phyloP scores from a whole-genome alignment of 1,140 invertebrate species.

The Arctopsyche grandis region DNA sequence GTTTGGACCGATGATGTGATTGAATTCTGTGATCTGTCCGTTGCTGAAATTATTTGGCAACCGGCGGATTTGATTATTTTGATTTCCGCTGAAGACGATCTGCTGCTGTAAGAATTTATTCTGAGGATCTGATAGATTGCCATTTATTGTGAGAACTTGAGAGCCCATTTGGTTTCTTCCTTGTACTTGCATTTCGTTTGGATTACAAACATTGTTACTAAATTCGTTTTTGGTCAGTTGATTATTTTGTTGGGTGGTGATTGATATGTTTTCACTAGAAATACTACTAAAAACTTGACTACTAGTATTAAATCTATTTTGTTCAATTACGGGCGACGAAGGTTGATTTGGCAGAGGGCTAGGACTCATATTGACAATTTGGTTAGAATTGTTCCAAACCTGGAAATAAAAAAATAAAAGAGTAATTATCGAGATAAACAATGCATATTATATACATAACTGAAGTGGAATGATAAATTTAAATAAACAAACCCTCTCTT shows the following conservation, averaged over 20 bases:
- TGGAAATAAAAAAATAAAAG: slow-evolving; percentile 41
- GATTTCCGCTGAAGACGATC: slow-evolving; percentile 45
- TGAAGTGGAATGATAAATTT: slow-evolving; percentile 2
- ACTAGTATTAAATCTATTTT: slow-evolving; percentile 41
- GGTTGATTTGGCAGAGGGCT: slow-evolving; percentile 44
- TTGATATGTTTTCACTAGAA: slow-evolving; percentile 38
- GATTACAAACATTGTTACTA: slow-evolving; percentile 13
- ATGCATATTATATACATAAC: slow-evolving; percentile 28
- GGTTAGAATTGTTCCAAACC: slow-evolving; percentile 50
- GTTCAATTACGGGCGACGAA: slow-evolving; percentile 36
- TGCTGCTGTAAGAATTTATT: slow-evolving; percentile 47
- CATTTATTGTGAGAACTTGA: slow-evolving; percentile 49
- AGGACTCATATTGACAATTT: slow-evolving; percentile 22
- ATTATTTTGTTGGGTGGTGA: slow-evolving; percentile 33
- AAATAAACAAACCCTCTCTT: slow-evolving; percentile 36
- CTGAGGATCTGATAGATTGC: slow-evolving; percentile 40
- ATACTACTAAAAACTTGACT: slow-evolving; percentile 36
- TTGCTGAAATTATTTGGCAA: slow-evolving; percentile 1
- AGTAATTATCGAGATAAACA: background rate
- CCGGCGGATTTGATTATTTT: slow-evolving; percentile 25
- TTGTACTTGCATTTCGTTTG: slow-evolving; percentile 39
- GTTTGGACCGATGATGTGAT: slow-evolving; percentile 67
- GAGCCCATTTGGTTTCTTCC: slow-evolving; percentile 38
- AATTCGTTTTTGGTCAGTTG: slow-evolving; percentile 20
- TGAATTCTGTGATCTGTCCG: slow-evolving; percentile 43